A percentile compares a stretch with the other conserved stretches of the same genome.
These are phyloP conservation scores for Urosaurus nigricauda DNA, from an alignment of 2,797 vertebrate genomes.

Conservation along the genomic window DNA sequence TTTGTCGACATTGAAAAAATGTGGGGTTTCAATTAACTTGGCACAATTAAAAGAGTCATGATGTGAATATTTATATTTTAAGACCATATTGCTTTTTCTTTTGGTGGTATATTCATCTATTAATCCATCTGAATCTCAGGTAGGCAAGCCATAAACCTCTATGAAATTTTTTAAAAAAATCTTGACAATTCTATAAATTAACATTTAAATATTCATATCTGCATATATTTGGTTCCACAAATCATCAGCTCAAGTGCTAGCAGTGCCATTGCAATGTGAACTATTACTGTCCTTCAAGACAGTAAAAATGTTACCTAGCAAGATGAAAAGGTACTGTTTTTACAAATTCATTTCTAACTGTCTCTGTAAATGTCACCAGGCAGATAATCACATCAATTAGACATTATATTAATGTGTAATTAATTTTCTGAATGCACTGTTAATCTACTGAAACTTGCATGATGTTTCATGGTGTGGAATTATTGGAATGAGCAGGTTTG, in stretches of 20 bases:
- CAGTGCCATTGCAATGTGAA: slow-evolving; percentile 57
- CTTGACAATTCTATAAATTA: slow-evolving; percentile 65
- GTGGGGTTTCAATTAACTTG: slow-evolving; percentile 1
- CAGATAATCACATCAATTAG: slow-evolving; percentile 47
- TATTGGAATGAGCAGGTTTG: background rate
- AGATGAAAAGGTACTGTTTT: slow-evolving; percentile 57
- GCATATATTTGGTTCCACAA: slow-evolving; percentile 57
- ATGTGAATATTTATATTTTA: background rate
- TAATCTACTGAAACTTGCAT: slow-evolving; percentile 24
- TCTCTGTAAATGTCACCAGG: slow-evolving; percentile 44
- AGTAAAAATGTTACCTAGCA: slow-evolving; percentile 50
- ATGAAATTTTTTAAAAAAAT: slow-evolving; percentile 47
- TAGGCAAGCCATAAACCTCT: slow-evolving; percentile 35
- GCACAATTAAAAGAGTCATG: background rate
- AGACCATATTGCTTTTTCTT: background rate
- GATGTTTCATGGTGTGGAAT: background rate
- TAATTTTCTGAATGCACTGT: slow-evolving; percentile 32
- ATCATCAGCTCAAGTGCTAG: slow-evolving; percentile 43
- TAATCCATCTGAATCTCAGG: slow-evolving; percentile 52
- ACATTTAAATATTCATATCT: slow-evolving; percentile 64
- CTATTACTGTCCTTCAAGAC: slow-evolving; percentile 51
- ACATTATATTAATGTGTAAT: slow-evolving; percentile 37
- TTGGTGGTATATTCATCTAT: slow-evolving; percentile 1
- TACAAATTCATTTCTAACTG: slow-evolving; percentile 18
- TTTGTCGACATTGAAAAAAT: fast-evolving